These are phyloP conservation scores for Pipistrellus pipistrellus DNA, from an alignment of 2,797 vertebrate species.

Conservation along the genomic window DNA sequence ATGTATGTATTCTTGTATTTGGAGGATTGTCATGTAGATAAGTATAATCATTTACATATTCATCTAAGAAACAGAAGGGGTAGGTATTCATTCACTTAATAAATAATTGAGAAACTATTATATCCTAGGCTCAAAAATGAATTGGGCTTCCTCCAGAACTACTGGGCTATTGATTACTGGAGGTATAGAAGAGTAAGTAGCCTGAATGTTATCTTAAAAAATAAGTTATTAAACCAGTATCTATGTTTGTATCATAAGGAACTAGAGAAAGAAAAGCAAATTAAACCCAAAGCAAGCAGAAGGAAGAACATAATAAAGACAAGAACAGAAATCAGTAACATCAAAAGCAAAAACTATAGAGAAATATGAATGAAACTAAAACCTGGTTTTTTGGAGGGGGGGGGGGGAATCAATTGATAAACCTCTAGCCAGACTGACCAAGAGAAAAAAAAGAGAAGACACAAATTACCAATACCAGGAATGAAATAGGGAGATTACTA, in stretches of 20 bases:
- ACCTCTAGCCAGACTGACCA: not conserved
- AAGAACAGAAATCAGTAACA: not conserved
- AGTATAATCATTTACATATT: not conserved
- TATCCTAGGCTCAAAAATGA: not conserved
- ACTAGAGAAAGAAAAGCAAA: constrained; percentile 15
- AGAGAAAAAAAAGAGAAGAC: not conserved
- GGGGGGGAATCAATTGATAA: too few relatives aligned
- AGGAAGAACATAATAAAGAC: not conserved
- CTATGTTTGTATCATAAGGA: not conserved
- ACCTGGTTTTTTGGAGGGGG: not conserved
- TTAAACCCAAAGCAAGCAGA: not conserved
- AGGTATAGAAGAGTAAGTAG: not conserved
- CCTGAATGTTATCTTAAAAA: not conserved
- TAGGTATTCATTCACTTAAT: not conserved
- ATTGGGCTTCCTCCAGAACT: not conserved
- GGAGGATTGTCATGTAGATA: not conserved
- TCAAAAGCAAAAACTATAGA: not conserved
- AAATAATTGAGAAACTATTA: not conserved
- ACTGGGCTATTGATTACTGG: not conserved
- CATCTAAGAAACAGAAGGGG: not conserved
- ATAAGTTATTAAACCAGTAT: not conserved
- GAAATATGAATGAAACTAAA: not conserved
- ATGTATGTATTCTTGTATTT: not conserved
- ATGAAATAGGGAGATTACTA: not conserved
- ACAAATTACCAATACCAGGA: not conserved